Base-by-base conservation (phyloP, 2,888 invertebrate species). In the Frankliniella fusca region DNA sequence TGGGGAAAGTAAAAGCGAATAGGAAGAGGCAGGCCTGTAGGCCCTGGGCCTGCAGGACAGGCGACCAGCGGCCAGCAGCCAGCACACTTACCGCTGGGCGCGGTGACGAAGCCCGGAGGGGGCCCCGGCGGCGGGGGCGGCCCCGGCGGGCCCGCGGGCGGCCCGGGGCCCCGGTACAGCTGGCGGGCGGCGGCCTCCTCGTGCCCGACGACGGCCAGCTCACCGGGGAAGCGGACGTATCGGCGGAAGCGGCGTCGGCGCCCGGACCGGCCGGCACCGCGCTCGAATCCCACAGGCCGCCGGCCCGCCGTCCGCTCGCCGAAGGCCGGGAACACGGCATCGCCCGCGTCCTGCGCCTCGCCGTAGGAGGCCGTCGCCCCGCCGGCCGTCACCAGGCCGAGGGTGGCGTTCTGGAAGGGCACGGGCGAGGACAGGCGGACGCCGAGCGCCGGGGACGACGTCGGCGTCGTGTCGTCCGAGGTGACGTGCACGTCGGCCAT, bases 171-270 rank as follows among this genome's bases (percentile, higher is more conserved):
- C 12, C 70, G 70, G 70, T 76, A 76, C 70, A 76, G 70, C 70
- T 76, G 70, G 23, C 70, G 23, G 2, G 23, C 23, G 11, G 70
- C 27, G 70, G 70, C 70, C 70, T 76, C 70, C 70, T 76, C 70
- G 11, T 76, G 70, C 27, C 23, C 70, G 70, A 27, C 70, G 9
- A 12, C 70, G 70, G 70, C 61, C 70, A 76, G 70, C 70, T 76
- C 70, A 11, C 70, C 70, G 70, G 70, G 70, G 70, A 76, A 76
- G 27, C 70, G 70, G 27, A 76, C 70, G 70, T 76, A 76, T 10
- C 70, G 70, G 11, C 70, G 70, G 27, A 76, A 76, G 70, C 70
- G 70, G 5, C 70, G 2, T 10, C 70, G 9, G 11, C 70, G 70
- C 11, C 23, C n/a, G 10, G 70, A 23, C 27, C 70, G 70, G 70